Evolutionary conservation across 2,888 invertebrate species (phyloP).

Genomic region (Drosophila nr. medialis): DNA sequence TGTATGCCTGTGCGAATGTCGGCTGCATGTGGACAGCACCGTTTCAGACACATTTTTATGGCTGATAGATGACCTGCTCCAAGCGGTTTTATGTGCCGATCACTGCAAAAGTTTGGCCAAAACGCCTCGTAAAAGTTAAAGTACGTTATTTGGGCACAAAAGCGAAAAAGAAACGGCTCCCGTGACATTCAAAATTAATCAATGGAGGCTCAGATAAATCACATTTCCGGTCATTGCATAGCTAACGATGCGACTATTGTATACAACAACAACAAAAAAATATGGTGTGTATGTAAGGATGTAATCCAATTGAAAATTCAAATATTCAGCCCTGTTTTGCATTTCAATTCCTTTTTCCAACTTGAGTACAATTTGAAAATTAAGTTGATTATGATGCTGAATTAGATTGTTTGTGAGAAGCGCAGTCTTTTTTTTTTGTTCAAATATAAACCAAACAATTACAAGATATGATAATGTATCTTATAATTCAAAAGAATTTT

Average conservation of each 20-base stretch:
- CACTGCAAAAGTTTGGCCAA: slow-evolving; percentile 29
- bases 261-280: not conserved
- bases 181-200: slow-evolving; percentile 62
- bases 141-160: slow-evolving; percentile 27
- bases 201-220: slow-evolving; percentile 62
- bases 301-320: slow-evolving; percentile 2
- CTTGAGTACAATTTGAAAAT: not conserved
- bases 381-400: not conserved
- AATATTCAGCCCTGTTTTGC: not conserved
- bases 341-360: not conserved
- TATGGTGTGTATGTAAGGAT: not conserved
- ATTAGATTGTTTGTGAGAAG: not conserved
- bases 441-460: not conserved
- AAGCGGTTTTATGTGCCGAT: slow-evolving; percentile 52
- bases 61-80: slow-evolving; percentile 17
- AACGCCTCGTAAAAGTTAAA: slow-evolving; percentile 56
- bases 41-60: slow-evolving; percentile 49
- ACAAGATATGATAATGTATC: not conserved
- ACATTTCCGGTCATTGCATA: slow-evolving; percentile 51
- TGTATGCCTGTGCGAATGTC: slow-evolving; percentile 16
- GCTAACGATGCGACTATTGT: slow-evolving; percentile 43
- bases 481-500: not conserved
- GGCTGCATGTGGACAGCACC: slow-evolving; percentile 42
- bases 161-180: slow-evolving; percentile 12
- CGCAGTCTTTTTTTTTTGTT: not conserved